Conservation (phyloP, 2,113 vertebrate species). For the Neotragus moschatus region DNA sequence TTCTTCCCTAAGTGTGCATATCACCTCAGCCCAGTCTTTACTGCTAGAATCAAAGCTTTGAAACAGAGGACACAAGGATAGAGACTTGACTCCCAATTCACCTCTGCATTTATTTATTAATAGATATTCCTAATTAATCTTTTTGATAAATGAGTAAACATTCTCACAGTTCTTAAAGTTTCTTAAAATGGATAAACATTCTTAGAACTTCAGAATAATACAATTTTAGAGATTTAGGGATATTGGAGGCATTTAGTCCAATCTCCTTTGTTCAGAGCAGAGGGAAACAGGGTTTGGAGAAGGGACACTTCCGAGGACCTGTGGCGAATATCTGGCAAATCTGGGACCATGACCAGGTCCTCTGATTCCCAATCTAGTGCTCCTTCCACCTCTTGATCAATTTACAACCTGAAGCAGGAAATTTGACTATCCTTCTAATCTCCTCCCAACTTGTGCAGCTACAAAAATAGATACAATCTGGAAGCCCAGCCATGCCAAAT, state of each 20-base stretch:
- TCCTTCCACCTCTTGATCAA: slow-evolving; percentile 79
- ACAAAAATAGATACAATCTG: slow-evolving; percentile 86
- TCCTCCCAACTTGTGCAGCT: slow-evolving; percentile 81
- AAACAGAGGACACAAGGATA: background rate
- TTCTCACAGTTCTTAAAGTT: background rate
- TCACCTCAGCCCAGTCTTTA: background rate
- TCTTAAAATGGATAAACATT: background rate
- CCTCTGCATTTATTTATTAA: background rate
- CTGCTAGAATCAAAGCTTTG: background rate
- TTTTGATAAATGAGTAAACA: background rate
- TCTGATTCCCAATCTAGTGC: slow-evolving; percentile 42
- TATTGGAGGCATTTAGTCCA: background rate
- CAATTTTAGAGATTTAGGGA: background rate
- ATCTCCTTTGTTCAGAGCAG: background rate
- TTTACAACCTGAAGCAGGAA: slow-evolving; percentile 80
- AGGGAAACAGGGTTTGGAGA: background rate
- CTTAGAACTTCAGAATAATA: slow-evolving; percentile 31
- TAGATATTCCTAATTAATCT: background rate
- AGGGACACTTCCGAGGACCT: background rate
- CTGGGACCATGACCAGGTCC: background rate
- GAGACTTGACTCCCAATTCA: background rate
- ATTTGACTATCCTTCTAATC: slow-evolving; percentile 83
- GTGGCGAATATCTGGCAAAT: background rate
- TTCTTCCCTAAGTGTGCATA: background rate
- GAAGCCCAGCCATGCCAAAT: slow-evolving; percentile 81